These are phyloP conservation scores for Cyclina sinensis DNA, from an alignment of 1,140 invertebrate genomes.

Conservation along the genomic window DNA sequence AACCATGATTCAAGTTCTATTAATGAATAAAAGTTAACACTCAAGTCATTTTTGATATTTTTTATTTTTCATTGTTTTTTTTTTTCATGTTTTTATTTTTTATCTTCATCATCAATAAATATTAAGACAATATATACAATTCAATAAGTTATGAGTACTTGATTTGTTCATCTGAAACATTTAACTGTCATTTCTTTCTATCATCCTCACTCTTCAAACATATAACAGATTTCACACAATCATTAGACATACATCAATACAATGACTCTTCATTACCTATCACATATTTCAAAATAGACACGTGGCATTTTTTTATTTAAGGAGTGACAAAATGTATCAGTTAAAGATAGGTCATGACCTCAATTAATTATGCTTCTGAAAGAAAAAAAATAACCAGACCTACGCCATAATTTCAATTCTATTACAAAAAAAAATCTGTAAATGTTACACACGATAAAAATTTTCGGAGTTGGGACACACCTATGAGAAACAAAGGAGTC, in stretches of 20 bases:
- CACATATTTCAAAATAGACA: not conserved
- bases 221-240: not conserved
- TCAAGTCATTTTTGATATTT: conserved; percentile 1
- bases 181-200: not conserved
- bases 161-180: no score
- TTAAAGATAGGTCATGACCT: not conserved
- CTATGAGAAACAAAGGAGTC: no score
- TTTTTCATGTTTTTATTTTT: no score
- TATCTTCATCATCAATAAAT: conserved; percentile 38
- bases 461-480: no score
- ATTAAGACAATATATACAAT: conserved; percentile 9
- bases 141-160: conserved; percentile 28
- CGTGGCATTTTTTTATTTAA: not conserved
- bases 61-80: conserved; percentile 30
- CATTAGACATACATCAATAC: no score
- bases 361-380: no score
- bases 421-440: no score
- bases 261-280: not conserved
- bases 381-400: no score
- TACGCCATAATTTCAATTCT: no score
- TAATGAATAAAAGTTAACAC: no score
- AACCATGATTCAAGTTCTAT: no score
- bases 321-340: not conserved
- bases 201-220: not conserved
- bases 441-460: no score